A percentile compares a stretch with the other conserved stretches of the same genome.
phyloP scores from a whole-genome alignment of 1,140 invertebrate genomes.

The Drosophila tani region DNA sequence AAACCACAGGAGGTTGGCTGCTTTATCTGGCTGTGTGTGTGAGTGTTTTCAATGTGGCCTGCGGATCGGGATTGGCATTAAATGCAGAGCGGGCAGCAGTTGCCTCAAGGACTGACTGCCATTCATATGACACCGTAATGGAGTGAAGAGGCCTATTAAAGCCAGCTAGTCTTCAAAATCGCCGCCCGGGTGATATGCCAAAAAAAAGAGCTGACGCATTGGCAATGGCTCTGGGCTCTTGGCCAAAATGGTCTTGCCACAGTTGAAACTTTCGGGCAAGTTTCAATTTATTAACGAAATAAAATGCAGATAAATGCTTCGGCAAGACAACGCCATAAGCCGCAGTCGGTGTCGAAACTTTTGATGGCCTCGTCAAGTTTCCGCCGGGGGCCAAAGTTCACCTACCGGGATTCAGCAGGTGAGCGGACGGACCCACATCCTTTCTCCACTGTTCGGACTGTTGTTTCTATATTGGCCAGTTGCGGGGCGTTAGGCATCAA shows the following conservation, averaged over 20 bases:
- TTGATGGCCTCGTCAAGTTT: constrained; percentile 72
- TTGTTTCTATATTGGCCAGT: constrained; percentile 39
- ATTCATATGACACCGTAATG: constrained; percentile 17
- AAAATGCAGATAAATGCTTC: constrained; percentile 77
- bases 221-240: constrained; percentile 33
- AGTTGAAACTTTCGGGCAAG: constrained; percentile 68
- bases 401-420: constrained; percentile 1
- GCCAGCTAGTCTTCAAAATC: constrained; percentile 38
- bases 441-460: neutral
- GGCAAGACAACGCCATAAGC: constrained; percentile 60
- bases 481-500: constrained; percentile 58
- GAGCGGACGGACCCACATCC: constrained; percentile 1
- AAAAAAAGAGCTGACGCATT: constrained; percentile 42
- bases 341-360: constrained; percentile 64
- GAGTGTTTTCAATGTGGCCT: constrained; percentile 36
- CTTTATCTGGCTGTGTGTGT: constrained; percentile 3
- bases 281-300: constrained; percentile 83
- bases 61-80: constrained; percentile 32
- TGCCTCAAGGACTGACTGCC: constrained; percentile 15
- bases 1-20: constrained; percentile 58
- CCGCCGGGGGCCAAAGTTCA: constrained; percentile 33
- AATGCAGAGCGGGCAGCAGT: constrained; percentile 43
- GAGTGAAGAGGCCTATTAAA: constrained; percentile 56
- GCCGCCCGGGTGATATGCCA: constrained; percentile 5
- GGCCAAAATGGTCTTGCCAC: constrained; percentile 27